Percentiles rank a stretch among this genome's conserved stretches.
phyloP scores from a whole-genome alignment of 2,797 vertebrate species.

The Hypotaenidia okinawae region DNA sequence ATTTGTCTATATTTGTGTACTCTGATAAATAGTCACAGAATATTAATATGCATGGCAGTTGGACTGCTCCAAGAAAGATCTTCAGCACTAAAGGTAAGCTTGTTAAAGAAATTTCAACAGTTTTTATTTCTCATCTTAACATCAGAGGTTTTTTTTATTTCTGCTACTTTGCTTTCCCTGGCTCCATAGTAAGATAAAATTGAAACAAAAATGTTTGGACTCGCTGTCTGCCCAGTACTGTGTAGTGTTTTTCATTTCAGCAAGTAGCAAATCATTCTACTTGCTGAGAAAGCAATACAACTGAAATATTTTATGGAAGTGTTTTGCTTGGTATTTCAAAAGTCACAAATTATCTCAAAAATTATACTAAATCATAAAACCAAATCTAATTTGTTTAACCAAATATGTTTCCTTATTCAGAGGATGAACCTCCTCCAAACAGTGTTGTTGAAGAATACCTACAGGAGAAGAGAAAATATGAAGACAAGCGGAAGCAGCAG shows the following conservation, averaged over 20 bases:
- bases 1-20: not conserved
- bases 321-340: constrained; percentile 4
- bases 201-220: not conserved
- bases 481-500: constrained; percentile 87
- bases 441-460: constrained; percentile 91
- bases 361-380: not conserved
- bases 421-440: constrained; percentile 77
- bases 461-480: constrained; percentile 92
- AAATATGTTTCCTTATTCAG: constrained; percentile 67
- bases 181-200: not conserved
- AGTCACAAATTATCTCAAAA: not conserved
- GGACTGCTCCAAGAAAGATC: not conserved
- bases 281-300: constrained; percentile 16
- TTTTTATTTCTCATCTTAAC: not conserved
- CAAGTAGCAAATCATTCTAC: constrained; percentile 25
- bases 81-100: not conserved
- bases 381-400: not conserved
- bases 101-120: not conserved
- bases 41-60: not conserved
- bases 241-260: constrained; percentile 35
- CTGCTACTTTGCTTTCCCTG: not conserved
- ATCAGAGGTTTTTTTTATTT: not conserved
- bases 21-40: not conserved
- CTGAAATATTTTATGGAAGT: constrained; percentile 19
- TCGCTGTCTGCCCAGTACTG: not conserved